Percentiles rank a stretch among this genome's conserved stretches.
phyloP scores from a whole-genome alignment of 2,797 vertebrate species.

The Pteropus rufus region DNA sequence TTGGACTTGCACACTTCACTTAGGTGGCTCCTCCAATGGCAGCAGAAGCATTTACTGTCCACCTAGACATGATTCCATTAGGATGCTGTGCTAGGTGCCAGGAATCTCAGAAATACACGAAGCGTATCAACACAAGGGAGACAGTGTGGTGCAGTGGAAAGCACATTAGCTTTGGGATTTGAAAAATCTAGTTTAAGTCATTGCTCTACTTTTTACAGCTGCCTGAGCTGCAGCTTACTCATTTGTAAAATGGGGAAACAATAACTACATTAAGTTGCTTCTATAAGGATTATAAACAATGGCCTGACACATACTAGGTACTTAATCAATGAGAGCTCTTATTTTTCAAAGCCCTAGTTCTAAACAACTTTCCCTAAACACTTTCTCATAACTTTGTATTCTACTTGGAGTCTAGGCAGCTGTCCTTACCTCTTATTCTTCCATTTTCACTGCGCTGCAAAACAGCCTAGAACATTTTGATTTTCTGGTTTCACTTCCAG shows the following conservation, averaged over 20 bases:
- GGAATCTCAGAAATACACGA: conserved; percentile 6
- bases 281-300: not conserved
- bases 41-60: not conserved
- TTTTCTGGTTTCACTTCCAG: not conserved
- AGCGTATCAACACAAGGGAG: not conserved
- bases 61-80: not conserved
- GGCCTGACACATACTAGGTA: not conserved
- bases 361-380: not conserved
- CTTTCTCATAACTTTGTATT: not conserved
- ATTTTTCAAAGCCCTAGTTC: conserved; percentile 22
- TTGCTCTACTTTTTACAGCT: not conserved
- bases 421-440: not conserved
- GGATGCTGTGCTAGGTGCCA: not conserved
- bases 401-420: not conserved
- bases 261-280: not conserved
- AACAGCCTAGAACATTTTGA: not conserved
- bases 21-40: not conserved
- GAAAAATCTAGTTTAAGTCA: conserved; percentile 3
- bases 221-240: not conserved
- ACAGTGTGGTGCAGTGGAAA: not conserved
- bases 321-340: not conserved
- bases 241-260: not conserved
- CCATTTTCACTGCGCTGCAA: not conserved
- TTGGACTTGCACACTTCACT: not conserved
- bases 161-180: not conserved